Evolutionary conservation across 2,888 invertebrate species (phyloP), one percentile per base, ranked within the genome.

Genomic region (Dryomyza anilis): DNA sequence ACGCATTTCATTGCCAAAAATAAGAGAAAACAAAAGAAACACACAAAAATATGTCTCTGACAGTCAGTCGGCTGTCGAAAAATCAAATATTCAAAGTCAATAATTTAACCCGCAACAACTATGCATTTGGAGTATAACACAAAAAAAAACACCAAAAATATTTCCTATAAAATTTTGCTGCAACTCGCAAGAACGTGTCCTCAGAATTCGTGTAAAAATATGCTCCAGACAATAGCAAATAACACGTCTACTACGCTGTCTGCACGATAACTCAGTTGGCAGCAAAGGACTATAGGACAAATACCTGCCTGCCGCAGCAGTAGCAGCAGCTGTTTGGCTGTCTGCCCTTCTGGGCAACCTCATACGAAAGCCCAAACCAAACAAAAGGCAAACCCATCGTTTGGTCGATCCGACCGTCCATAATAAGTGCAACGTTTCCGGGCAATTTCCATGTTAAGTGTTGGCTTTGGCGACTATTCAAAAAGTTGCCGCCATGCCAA

Each of bases 31-130:
- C 3, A 16, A 10, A 10, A 12, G 19, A 16, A 23, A 50, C 1
- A 25, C n/a, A 23, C 48, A 33, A 33, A 2, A 33, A 12, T 36
- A n/a, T 6, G 4, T 12, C 30, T 19, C 8, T 36, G 19, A 21
- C 33, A 36, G 30, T 10, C 21, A 16, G 14, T 10, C 36, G 23
- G 14, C n/a, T 21, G 29, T 59, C 48, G 43, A 29, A 43, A 16
- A 61, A 52, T 61, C 53, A 61, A 61, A 43, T 43, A 61, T 53
- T 61, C 61, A 53, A 61, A 61, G 61, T 61, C 61, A 61, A 61
- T 61, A 61, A 61, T 61, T 61, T 52, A 10, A 33, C n/a, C n/a
- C n/a, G n/a, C n/a, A n/a, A n/a, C 14, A 25, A 25, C 36, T 43
- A 43, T 25, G 14, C 29, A 14, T 30, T 19, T 29, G n/a, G 19